phyloP scores from a whole-genome alignment of 2,888 invertebrate genomes.

The Conops quadrifasciatus region DNA sequence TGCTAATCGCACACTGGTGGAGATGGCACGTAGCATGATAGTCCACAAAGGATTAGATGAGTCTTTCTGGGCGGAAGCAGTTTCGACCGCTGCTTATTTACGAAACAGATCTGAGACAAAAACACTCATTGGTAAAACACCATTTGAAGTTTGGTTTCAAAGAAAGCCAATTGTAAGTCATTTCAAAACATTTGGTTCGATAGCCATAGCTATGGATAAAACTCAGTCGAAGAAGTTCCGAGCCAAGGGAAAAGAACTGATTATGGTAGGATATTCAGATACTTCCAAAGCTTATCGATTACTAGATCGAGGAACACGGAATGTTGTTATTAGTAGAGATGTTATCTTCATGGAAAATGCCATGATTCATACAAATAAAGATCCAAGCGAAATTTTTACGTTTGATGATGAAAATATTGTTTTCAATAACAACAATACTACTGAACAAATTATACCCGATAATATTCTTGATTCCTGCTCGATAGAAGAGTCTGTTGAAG shows the following conservation, averaged over 20 bases:
- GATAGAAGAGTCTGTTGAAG: background rate
- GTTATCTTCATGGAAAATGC: background rate
- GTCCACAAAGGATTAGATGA: slow-evolving; percentile 44
- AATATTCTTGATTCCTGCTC: background rate
- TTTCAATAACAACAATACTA: background rate
- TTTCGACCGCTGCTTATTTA: too few species aligned
- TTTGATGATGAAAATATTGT: background rate
- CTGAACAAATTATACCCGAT: background rate
- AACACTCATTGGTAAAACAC: too few species aligned
- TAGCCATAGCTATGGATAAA: too few species aligned
- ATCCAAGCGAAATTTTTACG: background rate
- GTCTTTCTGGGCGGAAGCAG: slow-evolving; percentile 43
- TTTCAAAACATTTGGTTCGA: too few species aligned
- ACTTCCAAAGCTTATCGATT: background rate
- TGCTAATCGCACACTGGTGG: slow-evolving; percentile 42
- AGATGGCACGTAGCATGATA: slow-evolving; percentile 50
- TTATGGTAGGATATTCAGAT: slow-evolving; percentile 26
- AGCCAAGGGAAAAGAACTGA: too few species aligned
- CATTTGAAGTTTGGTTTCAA: too few species aligned
- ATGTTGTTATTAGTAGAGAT: background rate
- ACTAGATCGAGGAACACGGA: background rate
- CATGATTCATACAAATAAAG: background rate
- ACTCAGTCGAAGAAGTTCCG: too few species aligned
- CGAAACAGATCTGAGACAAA: too few species aligned
- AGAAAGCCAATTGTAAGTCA: too few species aligned